Base-by-base conservation (phyloP, 2,888 invertebrate species). In the Chymomyza fuscimana region DNA sequence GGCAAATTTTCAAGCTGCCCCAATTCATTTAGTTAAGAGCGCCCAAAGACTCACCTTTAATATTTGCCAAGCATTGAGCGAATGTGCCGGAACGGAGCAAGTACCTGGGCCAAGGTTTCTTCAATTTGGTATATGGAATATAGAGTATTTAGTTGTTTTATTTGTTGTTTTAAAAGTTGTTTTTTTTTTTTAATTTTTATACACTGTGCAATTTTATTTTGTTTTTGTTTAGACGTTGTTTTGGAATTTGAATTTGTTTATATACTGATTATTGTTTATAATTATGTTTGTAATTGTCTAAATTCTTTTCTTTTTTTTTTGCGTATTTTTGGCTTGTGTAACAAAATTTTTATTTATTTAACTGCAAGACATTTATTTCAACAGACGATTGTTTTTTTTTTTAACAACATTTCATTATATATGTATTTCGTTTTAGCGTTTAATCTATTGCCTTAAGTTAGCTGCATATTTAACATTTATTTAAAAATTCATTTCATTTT, bases 1-100 rank as follows among this genome's bases (percentile, higher is more conserved):
- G 60, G 9, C 32, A 36, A 60, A 60, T 60, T 58, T 60, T 36
- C 32, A 36, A 36, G 60, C 25, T 58, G 58, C 22, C 25, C 15
- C 15, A 22, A 15, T 58, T 58, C 3, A 25, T 58, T 58, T 25
- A 25, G 10, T 58, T 58, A 9, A 29, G 29, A 29, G 19, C 9
- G 25, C 1, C 56, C 5, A 6, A 19, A 56, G 19, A 58, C 58
- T 58, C 58, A 58, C 58, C 58, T 58, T 58, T 58, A 19, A 58
- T 15, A 58, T 58, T 58, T 32, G 36, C 60, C 36, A 36, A 16
- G 32, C 60, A 60, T 60, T 60, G 10, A 25, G 32, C 16, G 7
- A 36, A 16, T 32, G 9, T 36, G 60, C 60, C 60, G 36, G 40
- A 36, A 54, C 19, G 12, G 2, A 46, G 40, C 40, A 12, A 12